Evolutionary conservation across 2,113 vertebrate genomes (phyloP), one percentile per base, ranked within the genome.

Genomic region (Ctenomys sociabilis): DNA sequence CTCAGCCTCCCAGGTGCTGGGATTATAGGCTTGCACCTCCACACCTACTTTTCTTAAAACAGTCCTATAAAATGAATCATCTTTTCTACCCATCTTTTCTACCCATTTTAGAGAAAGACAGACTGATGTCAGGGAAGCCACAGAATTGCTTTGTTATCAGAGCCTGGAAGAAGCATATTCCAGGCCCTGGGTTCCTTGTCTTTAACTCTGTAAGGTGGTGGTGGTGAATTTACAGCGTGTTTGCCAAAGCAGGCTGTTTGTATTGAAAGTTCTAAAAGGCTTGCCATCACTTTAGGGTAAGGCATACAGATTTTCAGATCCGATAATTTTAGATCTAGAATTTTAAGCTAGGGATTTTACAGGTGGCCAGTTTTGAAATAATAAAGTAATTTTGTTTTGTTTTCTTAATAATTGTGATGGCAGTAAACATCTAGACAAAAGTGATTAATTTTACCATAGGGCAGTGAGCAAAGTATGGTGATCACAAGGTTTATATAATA

Each of bases 321-420:
- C 92, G 32, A 52, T 87, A 66, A 80, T 95, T 96, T 97, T 85
- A 85, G 32, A 82, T 52, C 59, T 78, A 77, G 78, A 91, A 92
- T 95, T 94, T 68, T 63, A 89, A 72, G 72, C n/a, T 61, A 77
- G 92, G 72, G 75, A 94, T 92, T 85, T 73, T 40, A 32, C 90
- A 57, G 77, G 8, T 85, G 64, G 32, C 66, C 35, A 63, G 70
- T 91, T 78, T 92, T 57, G 4, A 57, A 19, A 57, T 57, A 57
- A 57, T 54, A n/a, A n/a, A 90, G 13, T 37, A 75, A 4, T 92
- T 95, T 91, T 91, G 35, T 91, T 97, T 94, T 95, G 91, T 35
- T 93, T 93, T 37, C 35, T 19, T 7, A 84, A 81, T 49, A 30
- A 40, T 40, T 91, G 43, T 93, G 35, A 81, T 61, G 21, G 73